Evolutionary conservation across 2,888 invertebrate genomes (phyloP), one percentile per base, ranked within the genome.

Genomic region (Nephrotoma flavescens): DNA sequence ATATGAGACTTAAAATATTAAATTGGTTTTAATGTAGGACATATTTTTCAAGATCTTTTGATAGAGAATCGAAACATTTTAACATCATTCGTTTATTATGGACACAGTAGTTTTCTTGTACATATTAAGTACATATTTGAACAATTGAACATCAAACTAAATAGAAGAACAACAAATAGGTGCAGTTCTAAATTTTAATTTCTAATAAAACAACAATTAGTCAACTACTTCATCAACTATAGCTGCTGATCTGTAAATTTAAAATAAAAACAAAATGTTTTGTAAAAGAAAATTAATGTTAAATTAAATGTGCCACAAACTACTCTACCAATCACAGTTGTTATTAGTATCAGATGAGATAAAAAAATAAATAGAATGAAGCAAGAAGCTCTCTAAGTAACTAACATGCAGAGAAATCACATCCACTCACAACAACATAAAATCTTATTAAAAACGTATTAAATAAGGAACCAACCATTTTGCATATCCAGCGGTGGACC

Each of bases 401-500:
- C 71, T 71, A 71, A 19, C 71, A 71, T 71, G 71, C 71, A 71
- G 83, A 86, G 86, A 87, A 86, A 86, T 86, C 87, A 86, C 19
- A 52, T 86, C 47, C 87, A 52, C 42, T 41, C 86, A 88, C 85
- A 87, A 45, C 86, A 86, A 86, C 86, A 71, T 84, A 87, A 86
- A 87, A 84, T 86, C 31, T 86, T 71, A 87, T 19, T 83, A 86
- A 88, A 86, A 88, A 87, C 88, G 88, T 88, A 88, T 89, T 88
- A 87, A 87, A 88, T 88, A 88, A 71, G 31, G 11, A 86, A 83
- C 86, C 45, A 95, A 97, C 97, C 97, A 93, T 96, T 97, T 92
- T 97, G 96, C 93, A 96, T 94, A 93, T 97, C 97, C 92, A 97
- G 94, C 88, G 97, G 97, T 88, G 97, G 97, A 90, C 95, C 94